These are phyloP conservation scores for Tipula unca DNA, from an alignment of 2,888 invertebrate genomes.

Conservation along the genomic window DNA sequence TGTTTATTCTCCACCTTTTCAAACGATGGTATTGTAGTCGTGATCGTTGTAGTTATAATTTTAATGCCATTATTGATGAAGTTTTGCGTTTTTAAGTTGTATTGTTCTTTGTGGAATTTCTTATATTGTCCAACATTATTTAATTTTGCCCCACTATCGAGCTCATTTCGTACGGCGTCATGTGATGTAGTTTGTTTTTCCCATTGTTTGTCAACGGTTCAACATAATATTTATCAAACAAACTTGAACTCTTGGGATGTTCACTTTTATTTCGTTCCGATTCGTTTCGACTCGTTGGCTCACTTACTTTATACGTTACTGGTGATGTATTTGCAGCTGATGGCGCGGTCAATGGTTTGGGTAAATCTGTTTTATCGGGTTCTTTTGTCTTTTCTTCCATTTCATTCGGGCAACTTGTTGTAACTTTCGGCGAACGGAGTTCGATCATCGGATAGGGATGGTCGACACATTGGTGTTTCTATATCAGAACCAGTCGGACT, in stretches of 20 bases:
- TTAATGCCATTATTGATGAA: neutral
- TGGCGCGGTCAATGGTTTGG: neutral
- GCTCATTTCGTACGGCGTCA: neutral
- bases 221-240: constrained; percentile 9
- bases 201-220: neutral
- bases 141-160: neutral
- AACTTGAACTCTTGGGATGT: constrained; percentile 23
- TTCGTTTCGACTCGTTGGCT: constrained; percentile 1
- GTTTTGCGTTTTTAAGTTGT: neutral
- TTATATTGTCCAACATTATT: neutral
- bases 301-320: neutral
- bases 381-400: constrained; percentile 37
- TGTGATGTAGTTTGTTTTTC: neutral
- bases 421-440: constrained; percentile 42
- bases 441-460: constrained; percentile 43
- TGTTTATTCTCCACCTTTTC: constrained; percentile 15
- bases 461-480: constrained; percentile 66
- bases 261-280: constrained; percentile 23
- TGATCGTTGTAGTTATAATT: neutral
- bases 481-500: constrained; percentile 73
- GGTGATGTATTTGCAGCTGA: constrained; percentile 16
- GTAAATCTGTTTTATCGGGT: constrained; percentile 27
- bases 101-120: neutral
- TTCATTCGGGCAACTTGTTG: constrained; percentile 35
- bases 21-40: neutral